Evolutionary conservation across 2,113 vertebrate genomes (phyloP), one percentile per base, ranked within the genome.

Genomic region (pig (Sus scrofa)): DNA sequence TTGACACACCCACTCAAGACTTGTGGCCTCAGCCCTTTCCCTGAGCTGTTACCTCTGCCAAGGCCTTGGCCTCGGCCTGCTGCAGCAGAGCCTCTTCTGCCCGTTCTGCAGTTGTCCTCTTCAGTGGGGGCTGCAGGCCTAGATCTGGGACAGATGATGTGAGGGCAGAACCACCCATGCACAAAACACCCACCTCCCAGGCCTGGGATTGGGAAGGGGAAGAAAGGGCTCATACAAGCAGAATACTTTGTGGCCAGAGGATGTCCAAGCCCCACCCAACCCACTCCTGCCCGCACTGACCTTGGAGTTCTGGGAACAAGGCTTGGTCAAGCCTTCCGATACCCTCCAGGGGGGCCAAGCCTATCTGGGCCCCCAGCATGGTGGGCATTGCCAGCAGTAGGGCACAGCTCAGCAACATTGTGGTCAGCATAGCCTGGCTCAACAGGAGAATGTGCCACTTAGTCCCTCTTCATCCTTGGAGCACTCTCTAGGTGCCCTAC

Each of bases 31-130:
- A 0, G 0, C 60, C 74, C 20, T 0, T 1, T 39, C 63, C 83
- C 70, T 78, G n/a, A 65, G 37, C 15, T 2, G 0, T 97, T 98
- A 99, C 99, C 99, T 99, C 98, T 54, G 98, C 98, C 52, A 99
- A 98, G 26, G 98, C 65, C 4, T 94, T 94, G 22, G 98, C 70
- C 4, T 94, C 93, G 0, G 97, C 78, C 32, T 99, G 99, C 91
- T 98, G 98, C 97, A 98, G 39, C 7, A 99, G 96, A 87, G 98
- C 98, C 50, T 99, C 98, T 18, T 99, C 98, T 3, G 97, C 96
- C 83, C 96, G 63, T 58, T 98, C 98, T 18, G 97, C 91, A 2
- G 97, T 94, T 82, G 99, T 96, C 87, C 97, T 98, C 52, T 98
- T 98, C 13, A 98, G 82, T 2, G 97, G 98, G 26, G 96, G 90